Base-by-base conservation (phyloP, 2,113 vertebrate species). In the Thryonomys swinderianus region DNA sequence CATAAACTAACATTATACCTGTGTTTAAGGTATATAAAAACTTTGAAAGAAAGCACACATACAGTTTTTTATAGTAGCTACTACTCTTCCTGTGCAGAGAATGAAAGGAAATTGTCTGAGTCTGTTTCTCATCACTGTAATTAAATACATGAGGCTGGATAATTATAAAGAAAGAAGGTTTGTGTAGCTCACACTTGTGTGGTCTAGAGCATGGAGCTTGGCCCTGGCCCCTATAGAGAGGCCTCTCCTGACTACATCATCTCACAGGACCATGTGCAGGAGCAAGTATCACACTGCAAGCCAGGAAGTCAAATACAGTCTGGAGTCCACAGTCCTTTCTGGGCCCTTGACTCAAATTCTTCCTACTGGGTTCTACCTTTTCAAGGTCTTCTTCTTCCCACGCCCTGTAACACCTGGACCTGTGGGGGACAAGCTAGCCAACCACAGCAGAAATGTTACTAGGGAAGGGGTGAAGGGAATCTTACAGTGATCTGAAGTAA, bases 281-380 rank as follows among this genome's bases (percentile, higher is more conserved):
- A 42, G 1, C 57, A 62, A 27, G 27, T 30, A 11, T 40, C 57
- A 42, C 37, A 20, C 10, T 12, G 14, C 9, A 11, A 74, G 25
- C 23, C 34, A 25, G 27, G n/a, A 64, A 42, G 69, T n/a, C 57
- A 25, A 40, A 42, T 23, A 51, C 55, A 51, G 34, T 12, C 53
- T 66, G 48, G 23, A 4, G 25, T 16, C 40, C 37, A 71, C 61
- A 17, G 3, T 12, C 16, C 32, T 16, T 55, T 34, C 30, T 23
- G 42, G 9, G 4, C 37, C 3, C 17, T 1, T 20, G 37, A 81
- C 64, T 18, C 11, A n/a, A 5, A 53, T 67, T 32, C 66, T 13
- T 61, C 7, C 10, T 1, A 0, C 23, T 16, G 42, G 32, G 2
- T 4, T 2, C 37, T 27, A 1, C 18, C 61, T 64, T 20, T 45